These are phyloP conservation scores for Sturnira hondurensis DNA, from an alignment of 2,113 vertebrate genomes.

Conservation along the genomic window DNA sequence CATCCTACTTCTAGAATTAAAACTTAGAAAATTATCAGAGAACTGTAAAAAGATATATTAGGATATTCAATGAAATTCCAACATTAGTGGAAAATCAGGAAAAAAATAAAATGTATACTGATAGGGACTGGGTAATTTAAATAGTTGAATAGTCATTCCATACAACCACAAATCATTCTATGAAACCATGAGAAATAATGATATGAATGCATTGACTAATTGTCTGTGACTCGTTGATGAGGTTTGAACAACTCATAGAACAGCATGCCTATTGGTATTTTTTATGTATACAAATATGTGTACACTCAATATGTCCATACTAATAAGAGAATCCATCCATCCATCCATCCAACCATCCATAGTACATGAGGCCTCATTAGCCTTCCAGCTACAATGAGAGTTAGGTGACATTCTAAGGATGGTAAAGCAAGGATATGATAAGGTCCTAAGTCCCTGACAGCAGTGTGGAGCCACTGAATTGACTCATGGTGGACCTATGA, in stretches of 20 bases:
- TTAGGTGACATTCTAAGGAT: background rate
- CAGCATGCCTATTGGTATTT: background rate
- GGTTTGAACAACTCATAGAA: background rate
- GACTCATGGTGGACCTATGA: background rate
- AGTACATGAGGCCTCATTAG: background rate
- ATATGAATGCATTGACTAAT: background rate
- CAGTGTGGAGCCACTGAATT: background rate
- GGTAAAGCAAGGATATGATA: background rate
- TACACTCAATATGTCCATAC: background rate
- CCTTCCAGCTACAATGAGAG: background rate
- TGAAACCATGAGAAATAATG: background rate
- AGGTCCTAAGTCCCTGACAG: background rate
- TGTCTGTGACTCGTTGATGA: background rate
- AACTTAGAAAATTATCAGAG: background rate
- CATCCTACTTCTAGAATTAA: background rate
- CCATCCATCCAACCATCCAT: background rate
- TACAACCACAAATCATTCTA: background rate
- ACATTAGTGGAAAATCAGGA: background rate
- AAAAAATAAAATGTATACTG: background rate
- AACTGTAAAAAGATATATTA: background rate
- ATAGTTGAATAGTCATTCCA: background rate
- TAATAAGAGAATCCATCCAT: background rate
- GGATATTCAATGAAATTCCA: background rate
- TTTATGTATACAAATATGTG: background rate
- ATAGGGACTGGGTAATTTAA: background rate